Percentiles rank a stretch among this genome's conserved stretches.
Evolutionary conservation across 2,888 invertebrate species (phyloP).

Genomic region (Aspidapion aeneum): DNA sequence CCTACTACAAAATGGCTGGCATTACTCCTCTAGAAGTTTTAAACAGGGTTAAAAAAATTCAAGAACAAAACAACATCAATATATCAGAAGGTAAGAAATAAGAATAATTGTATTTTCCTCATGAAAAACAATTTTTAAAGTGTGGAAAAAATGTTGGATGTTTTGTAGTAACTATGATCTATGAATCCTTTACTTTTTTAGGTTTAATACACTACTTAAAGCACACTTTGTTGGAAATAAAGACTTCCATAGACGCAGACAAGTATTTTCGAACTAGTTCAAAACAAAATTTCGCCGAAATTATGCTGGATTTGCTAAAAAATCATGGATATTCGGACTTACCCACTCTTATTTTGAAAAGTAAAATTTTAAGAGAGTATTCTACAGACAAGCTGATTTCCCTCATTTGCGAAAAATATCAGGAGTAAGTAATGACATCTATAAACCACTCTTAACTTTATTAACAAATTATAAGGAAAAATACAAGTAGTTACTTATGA

Average conservation of each 20-base stretch:
- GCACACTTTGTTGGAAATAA: conserved; percentile 45
- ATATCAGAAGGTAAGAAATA: conserved; percentile 25
- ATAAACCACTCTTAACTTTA: too few relatives aligned
- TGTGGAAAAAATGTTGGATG: too few relatives aligned
- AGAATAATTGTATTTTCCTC: too few relatives aligned
- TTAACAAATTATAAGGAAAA: too few relatives aligned
- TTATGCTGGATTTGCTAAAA: conserved; percentile 46
- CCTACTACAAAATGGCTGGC: conserved; percentile 55
- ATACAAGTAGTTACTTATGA: too few relatives aligned
- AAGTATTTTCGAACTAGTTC: conserved; percentile 44
- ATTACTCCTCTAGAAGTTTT: conserved; percentile 51
- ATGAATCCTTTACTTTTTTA: background rate
- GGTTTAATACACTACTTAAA: conserved; percentile 46
- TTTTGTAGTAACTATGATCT: too few relatives aligned
- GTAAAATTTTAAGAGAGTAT: conserved; percentile 53
- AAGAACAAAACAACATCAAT: conserved; percentile 42
- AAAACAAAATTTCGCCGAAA: conserved; percentile 45
- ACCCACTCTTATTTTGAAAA: conserved; percentile 52
- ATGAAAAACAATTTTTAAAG: too few relatives aligned
- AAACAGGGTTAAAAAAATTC: conserved; percentile 43
- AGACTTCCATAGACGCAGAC: conserved; percentile 48
- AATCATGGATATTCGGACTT: conserved; percentile 47
- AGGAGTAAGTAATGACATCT: conserved; percentile 32
- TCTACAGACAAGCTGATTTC: conserved; percentile 54
- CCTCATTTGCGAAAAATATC: conserved; percentile 42